Evolutionary conservation across 1,140 invertebrate species (phyloP), one percentile per base, ranked within the genome.

Genomic region (Cylas formicarius): DNA sequence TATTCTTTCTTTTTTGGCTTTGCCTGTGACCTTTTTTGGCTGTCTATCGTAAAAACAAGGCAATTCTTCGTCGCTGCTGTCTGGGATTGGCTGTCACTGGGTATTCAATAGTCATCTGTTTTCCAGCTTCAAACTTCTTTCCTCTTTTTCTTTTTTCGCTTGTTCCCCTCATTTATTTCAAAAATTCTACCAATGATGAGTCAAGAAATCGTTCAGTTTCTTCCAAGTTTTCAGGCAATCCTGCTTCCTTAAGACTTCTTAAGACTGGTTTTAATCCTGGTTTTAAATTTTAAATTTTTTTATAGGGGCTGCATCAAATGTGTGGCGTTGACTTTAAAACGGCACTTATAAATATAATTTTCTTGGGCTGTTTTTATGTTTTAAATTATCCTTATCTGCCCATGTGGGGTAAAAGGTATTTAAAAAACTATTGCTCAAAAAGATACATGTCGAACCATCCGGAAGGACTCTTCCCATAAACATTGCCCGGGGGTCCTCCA

Each of bases 271-370:
- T 13, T n/a, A 34, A 34, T 34, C 32, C 32, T 16, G 18, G 2
- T 34, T 11, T 8, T 34, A 34, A 34, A 19, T 34, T 34, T 34
- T n/a, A 56, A 48, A 28, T 47, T 29, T 14, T 57, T 53, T 37
- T 59, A 49, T 9, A 53, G 22, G 4, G 57, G 57, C 37, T 59
- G 57, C 26, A 59, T 13, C 34, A 59, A 50, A 33, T 58, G 50
- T n/a, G 55, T 56, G 19, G 44, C 34, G 33, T 58, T 53, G 27
- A 48, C 44, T 33, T 36, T 35, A 16, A 34, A 34, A n/a, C 13
- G 32, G 2, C 13, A 16, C 18, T 16, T 17, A n/a, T 11, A 34
- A 4, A 41, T 41, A 31, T 41, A 29, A 19, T 41, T 41, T 27
- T 41, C 38, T 32, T 19, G 14, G 27, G 13, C 13, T 41, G 23